Evolutionary conservation across 2,797 vertebrate species (phyloP).

Genomic region (Hyperoplus lanceolatus): DNA sequence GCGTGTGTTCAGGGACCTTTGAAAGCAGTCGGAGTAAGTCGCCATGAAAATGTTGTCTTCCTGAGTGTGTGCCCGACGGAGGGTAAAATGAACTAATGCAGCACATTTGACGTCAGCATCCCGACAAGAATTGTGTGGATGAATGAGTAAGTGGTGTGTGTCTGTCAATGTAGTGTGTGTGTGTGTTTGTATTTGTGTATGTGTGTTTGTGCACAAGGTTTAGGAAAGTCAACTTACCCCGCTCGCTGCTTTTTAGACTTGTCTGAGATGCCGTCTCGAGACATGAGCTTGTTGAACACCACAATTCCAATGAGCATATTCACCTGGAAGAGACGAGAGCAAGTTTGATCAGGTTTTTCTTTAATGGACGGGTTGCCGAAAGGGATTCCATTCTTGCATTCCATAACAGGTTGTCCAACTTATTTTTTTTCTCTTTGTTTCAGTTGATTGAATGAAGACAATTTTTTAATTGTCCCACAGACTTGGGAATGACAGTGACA

Average conservation of each 20-base stretch:
- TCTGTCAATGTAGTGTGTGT: not conserved
- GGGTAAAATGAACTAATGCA: slow-evolving; percentile 37
- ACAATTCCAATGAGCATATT: slow-evolving; percentile 99
- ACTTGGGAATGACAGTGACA: slow-evolving; percentile 21
- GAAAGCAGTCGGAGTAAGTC: slow-evolving; percentile 34
- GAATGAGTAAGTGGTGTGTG: slow-evolving; percentile 8
- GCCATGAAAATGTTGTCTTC: slow-evolving; percentile 38
- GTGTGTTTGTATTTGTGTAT: slow-evolving; percentile 3
- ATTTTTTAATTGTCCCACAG: slow-evolving; percentile 36
- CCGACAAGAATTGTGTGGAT: slow-evolving; percentile 12
- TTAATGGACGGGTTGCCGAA: slow-evolving; percentile 10
- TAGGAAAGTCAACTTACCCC: slow-evolving; percentile 88
- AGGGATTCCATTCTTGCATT: slow-evolving; percentile 24
- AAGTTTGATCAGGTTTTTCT: slow-evolving; percentile 26
- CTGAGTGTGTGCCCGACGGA: slow-evolving; percentile 44
- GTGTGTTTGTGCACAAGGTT: slow-evolving; percentile 8
- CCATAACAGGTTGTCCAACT: not conserved
- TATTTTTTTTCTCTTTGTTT: slow-evolving; percentile 15
- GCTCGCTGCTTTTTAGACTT: slow-evolving; percentile 99
- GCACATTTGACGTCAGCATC: slow-evolving; percentile 31
- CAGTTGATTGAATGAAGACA: slow-evolving; percentile 23
- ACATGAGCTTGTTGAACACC: slow-evolving; percentile 99
- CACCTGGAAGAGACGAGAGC: slow-evolving; percentile 85
- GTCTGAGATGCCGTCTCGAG: slow-evolving; percentile 97
- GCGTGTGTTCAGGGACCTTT: slow-evolving; percentile 42